A percentile compares a stretch with the other conserved stretches of the same genome.
phyloP scores from a whole-genome alignment of 2,797 vertebrate species.

The Moxostoma hubbsi region DNA sequence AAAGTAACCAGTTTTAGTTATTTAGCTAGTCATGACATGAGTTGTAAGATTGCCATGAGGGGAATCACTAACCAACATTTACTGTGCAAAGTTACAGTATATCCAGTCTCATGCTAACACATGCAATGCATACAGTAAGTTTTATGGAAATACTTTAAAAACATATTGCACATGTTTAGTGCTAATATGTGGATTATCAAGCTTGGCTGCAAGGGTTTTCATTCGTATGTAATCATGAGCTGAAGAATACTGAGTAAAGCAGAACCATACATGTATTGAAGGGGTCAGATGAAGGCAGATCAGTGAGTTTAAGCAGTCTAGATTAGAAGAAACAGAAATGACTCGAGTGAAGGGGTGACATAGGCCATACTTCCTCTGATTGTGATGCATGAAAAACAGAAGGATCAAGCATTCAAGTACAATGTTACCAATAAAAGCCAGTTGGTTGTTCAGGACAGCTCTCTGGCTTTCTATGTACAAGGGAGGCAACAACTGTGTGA shows the following conservation, averaged over 20 bases:
- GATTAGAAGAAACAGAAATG: too few species aligned
- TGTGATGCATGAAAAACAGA: background rate
- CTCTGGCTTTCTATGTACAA: background rate
- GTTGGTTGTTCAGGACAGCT: background rate
- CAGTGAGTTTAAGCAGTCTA: too few species aligned
- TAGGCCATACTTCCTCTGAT: background rate
- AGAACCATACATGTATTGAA: too few species aligned
- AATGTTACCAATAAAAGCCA: background rate
- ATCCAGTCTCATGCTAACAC: background rate
- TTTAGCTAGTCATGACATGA: background rate
- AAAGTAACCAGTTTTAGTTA: background rate
- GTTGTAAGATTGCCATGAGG: background rate
- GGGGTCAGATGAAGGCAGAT: too few species aligned
- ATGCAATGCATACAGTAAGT: background rate
- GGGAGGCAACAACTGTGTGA: background rate
- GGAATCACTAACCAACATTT: background rate
- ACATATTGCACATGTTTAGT: too few species aligned
- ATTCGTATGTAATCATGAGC: too few species aligned
- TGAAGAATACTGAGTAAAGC: too few species aligned
- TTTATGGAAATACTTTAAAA: background rate
- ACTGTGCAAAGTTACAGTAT: background rate
- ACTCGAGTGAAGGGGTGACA: background rate
- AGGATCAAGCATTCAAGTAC: background rate
- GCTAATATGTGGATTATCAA: too few species aligned
- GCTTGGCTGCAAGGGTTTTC: too few species aligned